Base-by-base conservation (phyloP, 1,140 invertebrate genomes). In the Drosophila pseudoobscura region DNA sequence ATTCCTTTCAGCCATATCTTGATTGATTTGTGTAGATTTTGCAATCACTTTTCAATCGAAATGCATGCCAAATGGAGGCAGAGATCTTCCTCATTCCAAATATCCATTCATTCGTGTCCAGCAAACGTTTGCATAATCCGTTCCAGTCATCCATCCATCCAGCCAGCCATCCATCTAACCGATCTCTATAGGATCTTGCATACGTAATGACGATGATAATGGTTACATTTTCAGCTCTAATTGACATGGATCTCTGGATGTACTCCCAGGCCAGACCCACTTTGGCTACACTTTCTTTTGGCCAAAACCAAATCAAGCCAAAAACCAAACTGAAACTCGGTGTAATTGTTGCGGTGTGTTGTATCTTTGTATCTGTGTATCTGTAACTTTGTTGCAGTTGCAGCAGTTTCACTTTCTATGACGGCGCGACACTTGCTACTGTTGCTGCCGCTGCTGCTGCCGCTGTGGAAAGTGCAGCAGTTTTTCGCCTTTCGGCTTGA, bases 331-430 rank as follows among this genome's bases (percentile, higher is more conserved):
- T 65, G 58, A 84, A 76, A 57, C 76, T 59, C 73, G 72, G 59
- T 85, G 80, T 85, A 83, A 83, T 83, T 83, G 80, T 79, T 84
- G 80, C 7, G 29, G 29, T 35, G 35, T 51, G 20, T 20, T 46
- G 9, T 61, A 68, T 77, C 79, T 64, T 61, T 84, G 78, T 75
- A 79, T 66, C 80, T 64, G 64, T 84, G 78, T 75, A 79, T 66
- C 80, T 79, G 51, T 73, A 43, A 44, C 47, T 53, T 45, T 59
- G 58, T 63, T 80, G 65, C 64, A 64, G 56, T 53, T 59, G 24
- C 24, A 24, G 46, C 80, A 76, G 82, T 85, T 85, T 80, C 80
- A 84, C 80, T 84, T 84, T 84, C 80, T 80, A 84, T 69, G 80
- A 60, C 49, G 52, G 65, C 39, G 69, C 79, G 73, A 87, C 82